Base-by-base conservation (phyloP, 2,888 invertebrate genomes). In the Drosophila formosana region DNA sequence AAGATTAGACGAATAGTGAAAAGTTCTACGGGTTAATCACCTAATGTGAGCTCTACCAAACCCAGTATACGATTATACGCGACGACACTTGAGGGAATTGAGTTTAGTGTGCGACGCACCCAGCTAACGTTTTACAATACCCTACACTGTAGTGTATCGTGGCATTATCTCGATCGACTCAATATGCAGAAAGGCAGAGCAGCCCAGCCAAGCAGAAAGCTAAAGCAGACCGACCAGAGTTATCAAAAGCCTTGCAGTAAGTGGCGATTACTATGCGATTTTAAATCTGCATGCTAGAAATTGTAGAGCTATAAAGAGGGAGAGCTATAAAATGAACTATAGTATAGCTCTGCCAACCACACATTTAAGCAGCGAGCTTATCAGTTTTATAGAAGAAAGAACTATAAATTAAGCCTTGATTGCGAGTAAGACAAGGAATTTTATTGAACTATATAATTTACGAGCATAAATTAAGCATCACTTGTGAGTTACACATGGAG, bases 1-100 rank as follows among this genome's bases (percentile, higher is more conserved):
- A 49, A 62, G 57, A 57, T 57, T 57, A 57, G 34, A 60, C 39
- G 69, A 66, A 75, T 62, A 56, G 72, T 57, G 26, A 43, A 57
- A 75, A 62, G 65, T 57, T 75, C 58, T 57, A 51, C 58, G 71
- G 66, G 66, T 66, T 75, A 75, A 66, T 66, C 75, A 75, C 56
- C 75, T 47, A 66, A 63, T 63, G 51, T 43, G 25, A 66, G 47
- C 37, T 28, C 7, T 25, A 23, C 3, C 32, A 56, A 53, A 13
- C n/a, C 37, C 37, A 30, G 28, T 9, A 8, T 6, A 8, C 30
- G 39, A 58, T 58, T 49, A 47, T 39, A 13, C n/a, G 8, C 25
- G 13, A 6, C 8, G 34, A 37, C 39, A 28, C 49, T 30, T 28
- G 8, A n/a, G 60, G 51, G 43, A 60, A 30, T 39, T 49, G 47